phyloP scores from a whole-genome alignment of 2,888 invertebrate species.

The Cantharis lateralis region DNA sequence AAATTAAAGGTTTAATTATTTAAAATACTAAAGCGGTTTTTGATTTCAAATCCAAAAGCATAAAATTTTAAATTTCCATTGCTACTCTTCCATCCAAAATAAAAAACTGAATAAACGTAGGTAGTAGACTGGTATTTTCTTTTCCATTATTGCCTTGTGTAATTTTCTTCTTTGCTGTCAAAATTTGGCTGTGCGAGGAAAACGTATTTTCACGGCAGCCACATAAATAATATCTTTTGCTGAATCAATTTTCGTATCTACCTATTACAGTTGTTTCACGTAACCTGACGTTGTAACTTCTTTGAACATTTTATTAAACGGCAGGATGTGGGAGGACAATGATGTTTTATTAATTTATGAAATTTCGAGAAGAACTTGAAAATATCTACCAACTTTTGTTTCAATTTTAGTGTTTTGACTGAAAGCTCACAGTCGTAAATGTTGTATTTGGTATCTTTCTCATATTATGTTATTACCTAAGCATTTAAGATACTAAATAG shows the following conservation, averaged over 20 bases:
- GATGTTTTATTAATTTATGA: neutral
- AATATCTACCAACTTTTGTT: too few relatives aligned
- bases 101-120: too few relatives aligned
- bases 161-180: neutral
- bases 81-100: too few relatives aligned
- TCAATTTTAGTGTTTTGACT: too few relatives aligned
- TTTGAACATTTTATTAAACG: neutral
- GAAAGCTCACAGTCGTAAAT: too few relatives aligned
- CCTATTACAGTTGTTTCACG: too few relatives aligned
- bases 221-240: neutral
- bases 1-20: neutral
- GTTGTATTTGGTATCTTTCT: neutral
- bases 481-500: neutral
- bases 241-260: neutral
- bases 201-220: neutral
- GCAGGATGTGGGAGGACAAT: neutral
- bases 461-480: neutral
- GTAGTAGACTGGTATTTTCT: too few relatives aligned
- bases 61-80: neutral
- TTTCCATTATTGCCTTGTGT: too few relatives aligned
- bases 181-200: neutral
- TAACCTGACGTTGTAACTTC: neutral
- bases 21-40: neutral
- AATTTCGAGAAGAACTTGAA: too few relatives aligned
- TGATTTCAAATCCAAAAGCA: neutral